Percentiles rank a stretch among this genome's conserved stretches.
These are phyloP conservation scores for Lampropteryx suffumata DNA, from an alignment of 2,888 invertebrate genomes.

Conservation along the genomic window DNA sequence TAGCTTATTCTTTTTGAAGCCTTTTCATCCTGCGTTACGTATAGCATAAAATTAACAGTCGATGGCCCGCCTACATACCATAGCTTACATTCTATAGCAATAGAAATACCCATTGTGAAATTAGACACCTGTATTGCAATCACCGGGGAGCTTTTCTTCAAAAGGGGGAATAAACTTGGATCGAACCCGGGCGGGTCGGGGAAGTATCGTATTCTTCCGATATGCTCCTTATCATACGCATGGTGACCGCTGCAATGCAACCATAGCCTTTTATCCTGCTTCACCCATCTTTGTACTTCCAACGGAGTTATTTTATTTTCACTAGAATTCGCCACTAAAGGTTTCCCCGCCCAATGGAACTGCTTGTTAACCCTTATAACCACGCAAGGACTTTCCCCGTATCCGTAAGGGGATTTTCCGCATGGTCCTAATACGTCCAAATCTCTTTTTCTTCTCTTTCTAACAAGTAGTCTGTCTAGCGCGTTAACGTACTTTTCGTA, in stretches of 20 bases:
- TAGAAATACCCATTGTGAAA: constrained; percentile 62
- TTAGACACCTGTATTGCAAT: constrained; percentile 64
- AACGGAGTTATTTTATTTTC: constrained; percentile 43
- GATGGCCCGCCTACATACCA: constrained; percentile 66
- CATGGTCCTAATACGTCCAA: constrained; percentile 60
- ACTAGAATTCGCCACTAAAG: constrained; percentile 48
- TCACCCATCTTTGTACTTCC: constrained; percentile 56
- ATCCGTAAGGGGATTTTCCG: constrained; percentile 62
- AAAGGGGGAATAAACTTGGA: constrained; percentile 53
- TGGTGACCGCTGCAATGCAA: constrained; percentile 61
- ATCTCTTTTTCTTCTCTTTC: constrained; percentile 45
- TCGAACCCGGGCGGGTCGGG: constrained; percentile 72
- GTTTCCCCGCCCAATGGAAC: constrained; percentile 59
- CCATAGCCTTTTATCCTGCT: constrained; percentile 54
- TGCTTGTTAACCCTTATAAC: constrained; percentile 67
- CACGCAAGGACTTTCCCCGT: constrained; percentile 64
- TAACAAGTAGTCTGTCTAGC: constrained; percentile 52
- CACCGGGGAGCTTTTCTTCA: constrained; percentile 49
- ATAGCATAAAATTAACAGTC: constrained; percentile 57
- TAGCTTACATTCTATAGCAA: constrained; percentile 64
- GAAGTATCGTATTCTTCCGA: constrained; percentile 61
- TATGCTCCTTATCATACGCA: constrained; percentile 66
- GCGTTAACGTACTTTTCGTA: constrained; percentile 59
- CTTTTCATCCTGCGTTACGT: constrained; percentile 51
- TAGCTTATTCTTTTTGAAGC: constrained; percentile 20